phyloP scores from a whole-genome alignment of 2,113 vertebrate species.

The Actenoides lindsayi region DNA sequence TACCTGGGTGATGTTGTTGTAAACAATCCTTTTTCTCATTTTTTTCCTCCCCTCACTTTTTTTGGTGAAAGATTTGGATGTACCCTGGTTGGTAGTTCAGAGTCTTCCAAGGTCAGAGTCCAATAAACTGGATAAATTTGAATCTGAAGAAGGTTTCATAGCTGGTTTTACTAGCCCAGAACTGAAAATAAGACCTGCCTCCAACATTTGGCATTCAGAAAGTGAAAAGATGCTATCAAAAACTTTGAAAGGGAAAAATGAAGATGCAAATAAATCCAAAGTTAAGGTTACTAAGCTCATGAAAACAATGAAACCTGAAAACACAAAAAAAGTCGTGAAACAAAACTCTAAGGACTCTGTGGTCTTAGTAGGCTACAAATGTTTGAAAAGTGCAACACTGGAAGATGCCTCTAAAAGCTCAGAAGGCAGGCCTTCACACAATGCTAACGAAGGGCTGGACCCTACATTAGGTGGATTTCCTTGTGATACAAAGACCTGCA shows the following conservation, averaged over 20 bases:
- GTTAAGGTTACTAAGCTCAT: conserved; percentile 93
- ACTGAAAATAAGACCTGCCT: conserved; percentile 79
- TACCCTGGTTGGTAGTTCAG: conserved; percentile 91
- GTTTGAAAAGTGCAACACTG: conserved; percentile 85
- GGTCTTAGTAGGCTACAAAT: conserved; percentile 94
- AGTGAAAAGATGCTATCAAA: conserved; percentile 83
- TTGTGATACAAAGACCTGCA: conserved; percentile 78
- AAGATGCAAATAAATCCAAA: conserved; percentile 89
- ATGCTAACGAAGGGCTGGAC: conserved; percentile 79
- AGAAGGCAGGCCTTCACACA: conserved; percentile 80
- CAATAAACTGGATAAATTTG: conserved; percentile 85
- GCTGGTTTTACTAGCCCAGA: conserved; percentile 80
- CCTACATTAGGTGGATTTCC: conserved; percentile 69
- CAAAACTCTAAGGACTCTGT: conserved; percentile 96
- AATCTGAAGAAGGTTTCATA: conserved; percentile 83
- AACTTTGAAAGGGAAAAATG: conserved; percentile 78
- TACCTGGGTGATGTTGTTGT: conserved; percentile 46
- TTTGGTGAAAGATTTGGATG: conserved; percentile 87
- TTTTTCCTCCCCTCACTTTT: not conserved
- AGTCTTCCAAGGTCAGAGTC: conserved; percentile 81
- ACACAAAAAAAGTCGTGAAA: conserved; percentile 90
- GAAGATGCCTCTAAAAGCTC: conserved; percentile 80
- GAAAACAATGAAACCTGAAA: conserved; percentile 93
- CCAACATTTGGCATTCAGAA: conserved; percentile 81
- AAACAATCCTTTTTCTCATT: conserved; percentile 56